phyloP scores from a whole-genome alignment of 2,888 invertebrate species.

The Megastigmus dorsalis region DNA sequence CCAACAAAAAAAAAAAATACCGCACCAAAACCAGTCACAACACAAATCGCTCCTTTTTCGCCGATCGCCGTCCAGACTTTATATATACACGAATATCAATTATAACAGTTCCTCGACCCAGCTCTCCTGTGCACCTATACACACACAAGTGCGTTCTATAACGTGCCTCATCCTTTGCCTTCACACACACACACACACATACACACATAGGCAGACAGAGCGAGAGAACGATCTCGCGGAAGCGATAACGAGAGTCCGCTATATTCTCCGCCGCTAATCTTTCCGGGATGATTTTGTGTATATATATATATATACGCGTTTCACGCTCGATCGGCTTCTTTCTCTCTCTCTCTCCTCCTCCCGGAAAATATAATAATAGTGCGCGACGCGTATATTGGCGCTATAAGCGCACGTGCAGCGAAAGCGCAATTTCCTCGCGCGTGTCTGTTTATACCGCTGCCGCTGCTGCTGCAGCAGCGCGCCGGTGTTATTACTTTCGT shows the following conservation, averaged over 20 bases:
- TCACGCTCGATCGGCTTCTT: slow-evolving; percentile 23
- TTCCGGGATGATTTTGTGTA: neutral
- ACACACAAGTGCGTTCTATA: neutral
- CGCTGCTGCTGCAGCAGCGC: too few relatives aligned
- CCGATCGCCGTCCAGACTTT: neutral
- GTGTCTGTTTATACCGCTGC: neutral
- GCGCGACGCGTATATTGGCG: too few relatives aligned
- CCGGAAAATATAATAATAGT: neutral
- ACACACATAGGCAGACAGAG: too few relatives aligned
- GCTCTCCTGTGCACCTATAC: neutral
- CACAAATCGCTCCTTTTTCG: too few relatives aligned
- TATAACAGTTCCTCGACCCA: slow-evolving; percentile 38
- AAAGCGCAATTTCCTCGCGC: neutral
- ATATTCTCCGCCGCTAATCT: neutral
- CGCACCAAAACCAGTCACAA: too few relatives aligned
- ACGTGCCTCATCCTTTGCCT: too few relatives aligned
- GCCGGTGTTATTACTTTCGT: neutral
- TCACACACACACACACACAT: too few relatives aligned
- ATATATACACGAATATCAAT: slow-evolving; percentile 20
- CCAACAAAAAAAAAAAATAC: too few relatives aligned
- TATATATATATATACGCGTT: too few relatives aligned
- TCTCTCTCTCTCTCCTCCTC: too few relatives aligned
- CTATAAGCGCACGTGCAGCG: neutral
- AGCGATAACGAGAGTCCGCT: slow-evolving; percentile 24
- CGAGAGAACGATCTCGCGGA: neutral